Evolutionary conservation across 2,797 vertebrate species (phyloP), one percentile per base, ranked within the genome.

Genomic region (Limnodromus scolopaceus): DNA sequence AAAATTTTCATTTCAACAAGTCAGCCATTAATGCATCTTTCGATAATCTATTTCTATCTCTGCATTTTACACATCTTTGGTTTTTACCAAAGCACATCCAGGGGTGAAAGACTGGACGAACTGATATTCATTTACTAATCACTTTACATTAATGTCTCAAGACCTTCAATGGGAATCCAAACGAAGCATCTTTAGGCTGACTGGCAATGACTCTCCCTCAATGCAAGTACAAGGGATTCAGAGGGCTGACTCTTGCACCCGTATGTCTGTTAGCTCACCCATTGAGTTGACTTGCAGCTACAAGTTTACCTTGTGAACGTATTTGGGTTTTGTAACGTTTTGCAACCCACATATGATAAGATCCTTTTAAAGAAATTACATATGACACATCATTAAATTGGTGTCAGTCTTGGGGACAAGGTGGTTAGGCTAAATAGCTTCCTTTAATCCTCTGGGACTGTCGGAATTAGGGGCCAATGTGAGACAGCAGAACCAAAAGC

Each of bases 261-360:
- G 0, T 9, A 0, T 2, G 15, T 43, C 48, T 78, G 78, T 41
- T 27, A 64, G 28, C 45, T 65, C 57, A 46, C 0, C 0, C 10
- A 9, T 28, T 45, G 41, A 36, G 36, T 49, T 43, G 68, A 77
- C 92, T 54, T 75, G 49, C 46, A 89, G 70, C 74, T 79, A 84
- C 70, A 69, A 76, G 70, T 18, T 87, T 28, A 58, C 7, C 8
- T 86, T 91, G 77, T 76, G 84, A 87, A 82, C 76, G 24, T 14
- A 24, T 39, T 23, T 54, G 51, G 16, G 28, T 54, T 87, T 93
- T 76, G 84, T 58, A 93, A 91, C 10, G 25, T 63, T 84, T 84
- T 87, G 74, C 63, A 91, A 87, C 17, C 17, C 36, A 41, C 38
- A 20, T 51, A 71, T 54, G 12, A 0, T 45, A 53, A 34, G 6